These are phyloP conservation scores for Toxonevra muliebris DNA, from an alignment of 2,888 invertebrate species.

Conservation along the genomic window DNA sequence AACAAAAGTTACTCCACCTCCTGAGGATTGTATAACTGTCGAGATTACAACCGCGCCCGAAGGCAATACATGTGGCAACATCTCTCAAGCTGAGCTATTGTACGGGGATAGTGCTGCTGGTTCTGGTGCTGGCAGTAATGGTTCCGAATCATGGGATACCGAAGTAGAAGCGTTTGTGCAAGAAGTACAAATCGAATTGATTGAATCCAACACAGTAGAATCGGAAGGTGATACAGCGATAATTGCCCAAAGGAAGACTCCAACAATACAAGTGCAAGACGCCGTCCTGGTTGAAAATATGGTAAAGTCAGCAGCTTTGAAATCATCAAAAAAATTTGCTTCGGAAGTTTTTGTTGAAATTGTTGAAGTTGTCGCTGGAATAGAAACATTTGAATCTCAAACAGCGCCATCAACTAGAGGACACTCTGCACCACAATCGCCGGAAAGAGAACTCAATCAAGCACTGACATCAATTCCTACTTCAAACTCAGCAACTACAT, in stretches of 20 bases:
- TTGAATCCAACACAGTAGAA: conserved; percentile 39
- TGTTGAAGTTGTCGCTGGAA: neutral
- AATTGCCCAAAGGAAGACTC: conserved; percentile 36
- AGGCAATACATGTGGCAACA: conserved; percentile 24
- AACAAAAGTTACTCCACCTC: conserved; percentile 45
- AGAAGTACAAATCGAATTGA: conserved; percentile 58
- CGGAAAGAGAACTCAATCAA: neutral
- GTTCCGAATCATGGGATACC: conserved; percentile 28
- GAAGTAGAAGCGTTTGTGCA: conserved; percentile 44
- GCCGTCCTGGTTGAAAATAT: neutral
- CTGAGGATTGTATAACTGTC: conserved; percentile 30
- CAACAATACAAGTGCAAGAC: conserved; percentile 49
- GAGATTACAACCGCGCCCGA: conserved; percentile 23
- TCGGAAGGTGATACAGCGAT: neutral
- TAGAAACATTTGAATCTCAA: neutral
- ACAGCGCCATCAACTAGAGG: conserved; percentile 4
- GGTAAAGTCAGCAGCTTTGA: conserved; percentile 15
- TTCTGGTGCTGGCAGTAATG: conserved; percentile 19
- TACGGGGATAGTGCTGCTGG: conserved; percentile 19
- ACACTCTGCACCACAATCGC: conserved; percentile 2
- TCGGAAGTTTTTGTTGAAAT: neutral
- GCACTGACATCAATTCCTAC: neutral
- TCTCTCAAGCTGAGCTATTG: neutral
- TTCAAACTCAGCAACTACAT: too few relatives aligned
- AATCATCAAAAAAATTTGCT: neutral